Conservation (phyloP, 2,797 vertebrate genomes). For the Mus caroli region DNA sequence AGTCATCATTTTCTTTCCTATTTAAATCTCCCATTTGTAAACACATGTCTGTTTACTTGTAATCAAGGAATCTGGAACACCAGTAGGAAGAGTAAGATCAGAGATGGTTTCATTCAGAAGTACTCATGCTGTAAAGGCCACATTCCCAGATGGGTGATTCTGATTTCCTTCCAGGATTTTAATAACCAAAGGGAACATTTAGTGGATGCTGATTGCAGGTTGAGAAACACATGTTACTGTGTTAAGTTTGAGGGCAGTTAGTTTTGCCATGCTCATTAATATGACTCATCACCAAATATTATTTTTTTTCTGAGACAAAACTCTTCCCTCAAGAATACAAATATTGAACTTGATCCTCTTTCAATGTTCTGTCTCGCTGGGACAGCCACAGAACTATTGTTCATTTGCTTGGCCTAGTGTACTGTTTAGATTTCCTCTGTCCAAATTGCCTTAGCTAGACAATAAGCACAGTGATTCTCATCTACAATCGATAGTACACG, state of each 20-base stretch:
- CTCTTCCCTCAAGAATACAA: slow-evolving; percentile 42
- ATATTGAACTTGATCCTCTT: slow-evolving; percentile 64
- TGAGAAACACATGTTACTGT: slow-evolving; percentile 66
- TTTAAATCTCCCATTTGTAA: slow-evolving; percentile 6
- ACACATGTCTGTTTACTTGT: slow-evolving; percentile 13
- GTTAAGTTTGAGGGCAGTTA: slow-evolving; percentile 61
- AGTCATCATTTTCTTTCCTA: neutral
- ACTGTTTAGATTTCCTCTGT: slow-evolving; percentile 37
- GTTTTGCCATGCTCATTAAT: slow-evolving; percentile 64
- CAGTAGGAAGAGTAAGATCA: neutral
- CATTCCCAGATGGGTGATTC: slow-evolving; percentile 54
- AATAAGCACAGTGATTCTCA: neutral
- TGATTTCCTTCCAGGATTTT: slow-evolving; percentile 73
- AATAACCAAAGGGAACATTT: slow-evolving; percentile 57
- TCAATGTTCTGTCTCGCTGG: slow-evolving; percentile 47
- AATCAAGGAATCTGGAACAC: slow-evolving; percentile 55
- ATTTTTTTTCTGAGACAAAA: slow-evolving; percentile 49
- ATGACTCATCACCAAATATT: slow-evolving; percentile 51
- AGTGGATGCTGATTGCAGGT: slow-evolving; percentile 55
- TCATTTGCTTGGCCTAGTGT: slow-evolving; percentile 24
- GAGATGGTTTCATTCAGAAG: slow-evolving; percentile 19
- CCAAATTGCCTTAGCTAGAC: slow-evolving; percentile 17
- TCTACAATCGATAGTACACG: neutral
- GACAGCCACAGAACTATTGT: slow-evolving; percentile 34
- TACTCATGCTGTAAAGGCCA: neutral